phyloP scores from a whole-genome alignment of 2,888 invertebrate species.

The Gonocerus acuteangulatus region DNA sequence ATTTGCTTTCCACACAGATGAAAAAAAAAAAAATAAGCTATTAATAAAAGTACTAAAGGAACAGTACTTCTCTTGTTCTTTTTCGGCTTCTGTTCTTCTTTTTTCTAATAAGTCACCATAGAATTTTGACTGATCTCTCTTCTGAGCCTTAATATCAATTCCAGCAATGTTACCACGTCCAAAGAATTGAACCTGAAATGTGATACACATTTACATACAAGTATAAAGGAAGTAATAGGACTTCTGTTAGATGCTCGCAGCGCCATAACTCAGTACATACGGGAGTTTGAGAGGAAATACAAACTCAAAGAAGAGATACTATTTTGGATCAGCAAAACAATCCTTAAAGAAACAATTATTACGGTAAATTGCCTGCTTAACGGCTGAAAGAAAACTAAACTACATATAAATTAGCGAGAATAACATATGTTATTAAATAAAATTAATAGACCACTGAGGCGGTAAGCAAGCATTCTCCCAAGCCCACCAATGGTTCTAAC shows the following conservation, averaged over 20 bases:
- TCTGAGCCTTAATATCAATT: constrained; percentile 93
- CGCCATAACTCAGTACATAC: no score
- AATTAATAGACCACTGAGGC: no score
- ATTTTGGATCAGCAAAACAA: no score
- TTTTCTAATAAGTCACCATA: constrained; percentile 93
- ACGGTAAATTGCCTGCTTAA: no score
- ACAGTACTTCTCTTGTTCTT: constrained; percentile 41
- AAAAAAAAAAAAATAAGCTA: not conserved
- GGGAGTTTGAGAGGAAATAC: no score
- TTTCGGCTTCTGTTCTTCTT: constrained; percentile 75
- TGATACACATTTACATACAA: not conserved
- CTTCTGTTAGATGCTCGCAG: no score
- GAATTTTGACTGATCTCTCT: constrained; percentile 92
- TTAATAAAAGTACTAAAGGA: not conserved
- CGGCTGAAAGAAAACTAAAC: not conserved
- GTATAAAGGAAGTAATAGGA: not conserved
- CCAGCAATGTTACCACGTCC: constrained; percentile 97
- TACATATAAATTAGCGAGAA: not conserved
- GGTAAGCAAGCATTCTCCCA: no score
- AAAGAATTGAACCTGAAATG: constrained; percentile 74
- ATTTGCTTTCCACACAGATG: no score
- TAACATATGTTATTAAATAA: no score
- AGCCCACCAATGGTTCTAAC: no score
- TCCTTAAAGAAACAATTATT: no score
- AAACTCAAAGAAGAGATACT: no score